Evolutionary conservation across 2,113 vertebrate genomes (phyloP).

Genomic region (Elephantulus edwardii): DNA sequence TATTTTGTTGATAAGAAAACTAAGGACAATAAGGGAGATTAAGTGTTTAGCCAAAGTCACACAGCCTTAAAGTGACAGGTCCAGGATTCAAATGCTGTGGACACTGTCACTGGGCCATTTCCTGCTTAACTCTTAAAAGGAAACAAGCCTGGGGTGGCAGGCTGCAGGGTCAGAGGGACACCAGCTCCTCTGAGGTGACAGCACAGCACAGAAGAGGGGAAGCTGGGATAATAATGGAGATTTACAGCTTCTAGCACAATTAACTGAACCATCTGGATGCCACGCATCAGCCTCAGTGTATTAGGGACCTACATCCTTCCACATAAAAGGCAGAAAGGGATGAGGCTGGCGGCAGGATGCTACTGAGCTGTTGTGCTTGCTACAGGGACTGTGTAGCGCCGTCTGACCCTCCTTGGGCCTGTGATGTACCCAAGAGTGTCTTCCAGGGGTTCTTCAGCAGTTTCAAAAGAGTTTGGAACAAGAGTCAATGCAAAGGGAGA

Average conservation of each 20-base stretch:
- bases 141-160: not conserved
- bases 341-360: not conserved
- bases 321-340: conserved; percentile 21
- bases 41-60: not conserved
- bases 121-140: not conserved
- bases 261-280: conserved; percentile 77
- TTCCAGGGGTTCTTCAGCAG: not conserved
- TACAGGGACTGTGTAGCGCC: not conserved
- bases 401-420: not conserved
- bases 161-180: not conserved
- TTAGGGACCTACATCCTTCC: conserved; percentile 47
- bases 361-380: not conserved
- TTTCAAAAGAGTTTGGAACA: not conserved
- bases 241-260: conserved; percentile 67
- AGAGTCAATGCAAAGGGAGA: not conserved
- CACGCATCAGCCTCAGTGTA: conserved; percentile 32
- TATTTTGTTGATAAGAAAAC: not conserved
- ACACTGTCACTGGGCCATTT: not conserved
- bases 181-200: conserved; percentile 25
- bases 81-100: not conserved
- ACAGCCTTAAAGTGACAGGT: not conserved
- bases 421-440: not conserved
- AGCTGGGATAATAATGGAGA: conserved; percentile 62
- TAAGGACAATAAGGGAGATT: not conserved
- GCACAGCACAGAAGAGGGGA: not conserved